These are phyloP conservation scores for Aselliscus stoliczkanus DNA, from an alignment of 2,797 vertebrate species.

Conservation along the genomic window DNA sequence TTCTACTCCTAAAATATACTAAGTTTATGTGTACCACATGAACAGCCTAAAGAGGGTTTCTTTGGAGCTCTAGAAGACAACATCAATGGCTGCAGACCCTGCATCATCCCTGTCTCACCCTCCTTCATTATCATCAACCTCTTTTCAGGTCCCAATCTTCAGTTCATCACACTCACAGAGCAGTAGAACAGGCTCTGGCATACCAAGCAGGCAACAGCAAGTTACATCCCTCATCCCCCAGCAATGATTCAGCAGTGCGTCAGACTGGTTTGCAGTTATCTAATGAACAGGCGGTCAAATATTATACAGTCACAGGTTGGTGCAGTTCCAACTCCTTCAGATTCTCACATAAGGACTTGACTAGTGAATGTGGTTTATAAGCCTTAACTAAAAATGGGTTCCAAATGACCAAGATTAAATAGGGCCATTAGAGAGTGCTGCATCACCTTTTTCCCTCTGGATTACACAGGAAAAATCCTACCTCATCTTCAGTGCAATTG, in stretches of 20 bases:
- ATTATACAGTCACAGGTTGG: background rate
- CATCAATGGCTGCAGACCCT: accelerated
- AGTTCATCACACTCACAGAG: background rate
- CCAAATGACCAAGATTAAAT: background rate
- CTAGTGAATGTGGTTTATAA: background rate
- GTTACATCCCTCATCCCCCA: background rate
- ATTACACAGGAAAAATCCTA: background rate
- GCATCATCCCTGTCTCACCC: background rate
- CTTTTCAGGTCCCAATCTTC: background rate
- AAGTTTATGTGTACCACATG: background rate
- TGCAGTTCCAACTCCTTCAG: background rate
- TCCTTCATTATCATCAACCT: background rate
- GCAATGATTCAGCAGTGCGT: background rate
- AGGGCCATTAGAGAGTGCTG: background rate
- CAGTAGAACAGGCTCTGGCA: background rate
- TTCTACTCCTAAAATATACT: background rate
- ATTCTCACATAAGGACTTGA: background rate
- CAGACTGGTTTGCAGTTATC: background rate
- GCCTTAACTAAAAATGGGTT: background rate
- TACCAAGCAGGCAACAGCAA: background rate
- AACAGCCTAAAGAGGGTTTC: background rate
- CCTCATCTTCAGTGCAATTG: background rate
- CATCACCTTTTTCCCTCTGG: background rate
- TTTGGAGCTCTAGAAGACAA: background rate
- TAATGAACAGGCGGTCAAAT: background rate